Conservation (phyloP, 2,113 vertebrate genomes). For the Clarias macrocephalus region DNA sequence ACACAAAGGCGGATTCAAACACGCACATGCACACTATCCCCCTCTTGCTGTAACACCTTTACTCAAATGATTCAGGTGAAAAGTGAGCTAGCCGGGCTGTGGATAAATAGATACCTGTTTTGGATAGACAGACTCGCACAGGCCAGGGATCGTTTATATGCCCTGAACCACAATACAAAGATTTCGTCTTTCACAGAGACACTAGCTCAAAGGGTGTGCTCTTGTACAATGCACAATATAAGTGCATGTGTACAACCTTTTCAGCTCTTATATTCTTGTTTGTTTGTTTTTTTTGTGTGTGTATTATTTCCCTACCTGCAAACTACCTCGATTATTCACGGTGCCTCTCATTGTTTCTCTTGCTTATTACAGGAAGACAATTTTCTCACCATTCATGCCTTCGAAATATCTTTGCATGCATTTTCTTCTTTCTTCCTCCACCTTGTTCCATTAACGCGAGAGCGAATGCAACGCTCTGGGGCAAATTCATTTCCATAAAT, state of each 20-base stretch:
- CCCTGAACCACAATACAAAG: not conserved
- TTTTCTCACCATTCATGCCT: not conserved
- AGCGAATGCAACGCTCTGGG: conserved; percentile 22
- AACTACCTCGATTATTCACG: conserved; percentile 18
- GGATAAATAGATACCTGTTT: not conserved
- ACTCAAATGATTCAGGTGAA: conserved; percentile 25
- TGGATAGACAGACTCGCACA: not conserved
- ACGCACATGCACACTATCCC: not conserved
- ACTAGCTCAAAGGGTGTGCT: not conserved
- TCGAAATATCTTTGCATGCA: not conserved
- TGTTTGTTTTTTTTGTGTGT: not conserved
- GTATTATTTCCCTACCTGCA: not conserved
- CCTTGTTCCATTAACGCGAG: conserved; percentile 15
- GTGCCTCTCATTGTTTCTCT: conserved; percentile 21
- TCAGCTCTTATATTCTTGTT: not conserved
- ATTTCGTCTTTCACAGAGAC: conserved; percentile 1
- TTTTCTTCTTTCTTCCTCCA: conserved; percentile 16
- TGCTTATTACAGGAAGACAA: not conserved
- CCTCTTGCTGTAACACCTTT: conserved; percentile 7
- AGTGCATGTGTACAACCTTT: conserved; percentile 9
- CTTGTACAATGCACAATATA: too few species aligned
- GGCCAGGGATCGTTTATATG: not conserved
- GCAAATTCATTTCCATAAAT: conserved; percentile 41
- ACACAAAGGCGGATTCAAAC: not conserved
- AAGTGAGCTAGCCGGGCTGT: conserved; percentile 1